Evolutionary conservation across 35 echinoderm and acorn worm species (phyloP).

Genomic region (Ophiothrix spiculata): DNA sequence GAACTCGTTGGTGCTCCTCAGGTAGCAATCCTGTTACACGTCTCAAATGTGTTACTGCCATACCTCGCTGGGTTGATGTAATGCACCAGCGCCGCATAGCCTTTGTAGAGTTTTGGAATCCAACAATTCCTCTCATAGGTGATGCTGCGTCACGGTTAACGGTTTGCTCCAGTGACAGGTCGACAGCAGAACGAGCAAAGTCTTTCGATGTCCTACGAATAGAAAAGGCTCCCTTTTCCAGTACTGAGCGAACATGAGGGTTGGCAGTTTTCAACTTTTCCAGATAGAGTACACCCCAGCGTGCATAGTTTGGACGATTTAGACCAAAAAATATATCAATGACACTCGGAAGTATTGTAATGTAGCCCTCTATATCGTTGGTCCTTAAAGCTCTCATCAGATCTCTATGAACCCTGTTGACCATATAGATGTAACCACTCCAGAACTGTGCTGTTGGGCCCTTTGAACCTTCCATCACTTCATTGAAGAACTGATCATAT

Average conservation of each 20-base stretch:
- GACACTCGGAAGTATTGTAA: conserved; percentile 23
- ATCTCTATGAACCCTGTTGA: conserved; percentile 52
- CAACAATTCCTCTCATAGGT: conserved; percentile 58
- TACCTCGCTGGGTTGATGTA: conserved; percentile 48
- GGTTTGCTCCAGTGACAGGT: conserved; percentile 65
- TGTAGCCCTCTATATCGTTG: conserved; percentile 52
- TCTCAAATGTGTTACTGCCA: conserved; percentile 58
- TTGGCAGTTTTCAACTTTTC: conserved; percentile 37
- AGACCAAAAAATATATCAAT: conserved; percentile 66
- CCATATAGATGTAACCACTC: conserved; percentile 59
- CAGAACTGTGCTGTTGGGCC: conserved; percentile 56
- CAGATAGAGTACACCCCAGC: conserved; percentile 66
- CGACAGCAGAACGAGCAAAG: conserved; percentile 43
- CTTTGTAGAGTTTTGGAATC: conserved; percentile 38
- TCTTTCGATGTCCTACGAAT: conserved; percentile 44
- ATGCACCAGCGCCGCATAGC: conserved; percentile 58
- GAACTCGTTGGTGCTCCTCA: conserved; percentile 21
- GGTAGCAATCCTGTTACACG: conserved; percentile 4
- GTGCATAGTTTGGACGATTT: conserved; percentile 79
- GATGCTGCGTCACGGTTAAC: conserved; percentile 81
- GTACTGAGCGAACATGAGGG: conserved; percentile 24
- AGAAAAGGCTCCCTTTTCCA: conserved; percentile 49
- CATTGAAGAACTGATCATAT: conserved; percentile 56
- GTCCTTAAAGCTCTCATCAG: conserved; percentile 26
- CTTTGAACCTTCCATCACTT: conserved; percentile 42